A percentile compares a stretch with the other conserved stretches of the same genome.
These are phyloP conservation scores for Syrmaticus mikado DNA, from an alignment of 2,113 vertebrate species.

Conservation along the genomic window DNA sequence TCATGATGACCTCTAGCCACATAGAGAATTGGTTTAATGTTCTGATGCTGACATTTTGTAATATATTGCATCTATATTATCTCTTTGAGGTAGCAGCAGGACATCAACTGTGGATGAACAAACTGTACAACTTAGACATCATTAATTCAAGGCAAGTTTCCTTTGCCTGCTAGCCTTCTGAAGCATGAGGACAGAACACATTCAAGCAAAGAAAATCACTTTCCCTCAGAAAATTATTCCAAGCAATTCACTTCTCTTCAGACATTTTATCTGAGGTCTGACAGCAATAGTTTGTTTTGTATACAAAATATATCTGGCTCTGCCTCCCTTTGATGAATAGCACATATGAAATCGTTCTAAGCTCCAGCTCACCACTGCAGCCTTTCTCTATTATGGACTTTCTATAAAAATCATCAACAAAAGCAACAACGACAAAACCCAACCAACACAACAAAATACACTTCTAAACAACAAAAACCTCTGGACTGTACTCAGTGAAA, in stretches of 20 bases:
- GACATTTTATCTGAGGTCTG: neutral
- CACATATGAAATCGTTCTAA: neutral
- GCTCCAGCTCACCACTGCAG: neutral
- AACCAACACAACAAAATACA: neutral
- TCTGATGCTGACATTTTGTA: neutral
- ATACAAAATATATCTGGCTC: neutral
- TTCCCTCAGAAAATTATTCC: conserved; percentile 25
- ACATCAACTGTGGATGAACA: neutral
- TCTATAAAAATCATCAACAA: neutral
- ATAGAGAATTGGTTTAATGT: neutral
- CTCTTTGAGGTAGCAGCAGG: neutral
- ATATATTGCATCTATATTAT: neutral
- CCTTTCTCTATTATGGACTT: neutral
- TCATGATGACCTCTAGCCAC: neutral
- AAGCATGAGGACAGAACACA: neutral
- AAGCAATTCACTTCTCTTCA: neutral
- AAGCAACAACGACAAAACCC: neutral
- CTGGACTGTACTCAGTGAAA: neutral
- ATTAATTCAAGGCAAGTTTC: neutral
- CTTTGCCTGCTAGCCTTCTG: neutral
- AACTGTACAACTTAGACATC: neutral
- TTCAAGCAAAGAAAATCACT: conserved; percentile 1
- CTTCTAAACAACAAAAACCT: neutral
- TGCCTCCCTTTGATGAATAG: neutral
- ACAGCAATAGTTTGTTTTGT: neutral